Percentiles rank a stretch among this genome's conserved stretches.
Conservation (phyloP, 2,888 invertebrate species). For the Campoplex capitator region DNA sequence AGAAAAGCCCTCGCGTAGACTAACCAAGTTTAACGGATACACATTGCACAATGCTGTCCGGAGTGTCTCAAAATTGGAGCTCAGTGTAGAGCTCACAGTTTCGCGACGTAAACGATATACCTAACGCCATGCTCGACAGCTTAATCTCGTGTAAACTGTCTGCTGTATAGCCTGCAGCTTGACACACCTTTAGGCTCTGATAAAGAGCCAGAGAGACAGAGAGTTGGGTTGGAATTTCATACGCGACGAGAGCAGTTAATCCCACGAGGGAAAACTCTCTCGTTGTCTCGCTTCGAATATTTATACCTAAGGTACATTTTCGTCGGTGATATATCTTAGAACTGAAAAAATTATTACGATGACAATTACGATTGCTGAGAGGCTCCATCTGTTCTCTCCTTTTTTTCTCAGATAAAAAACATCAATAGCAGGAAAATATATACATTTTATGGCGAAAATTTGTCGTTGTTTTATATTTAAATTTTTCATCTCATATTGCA, state of each 20-base stretch:
- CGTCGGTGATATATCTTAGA: not conserved
- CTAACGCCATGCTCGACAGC: constrained; percentile 52
- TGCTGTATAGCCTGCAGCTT: constrained; percentile 35
- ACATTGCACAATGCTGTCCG: constrained; percentile 36
- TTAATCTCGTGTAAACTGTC: constrained; percentile 61
- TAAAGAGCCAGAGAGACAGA: constrained; percentile 34
- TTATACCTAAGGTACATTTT: constrained; percentile 33
- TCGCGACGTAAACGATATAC: constrained; percentile 54
- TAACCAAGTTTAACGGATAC: constrained; percentile 27
- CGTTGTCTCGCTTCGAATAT: constrained; percentile 34
- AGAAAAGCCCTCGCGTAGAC: constrained; percentile 7
- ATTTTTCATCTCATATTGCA: too few species aligned
- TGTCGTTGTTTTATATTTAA: not conserved
- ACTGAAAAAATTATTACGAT: not conserved
- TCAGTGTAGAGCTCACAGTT: constrained; percentile 32
- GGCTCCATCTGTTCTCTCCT: not conserved
- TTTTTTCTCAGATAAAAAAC: not conserved
- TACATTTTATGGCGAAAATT: not conserved
- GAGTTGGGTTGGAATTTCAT: constrained; percentile 60
- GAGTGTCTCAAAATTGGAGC: constrained; percentile 53
- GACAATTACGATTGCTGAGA: not conserved
- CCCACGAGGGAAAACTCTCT: constrained; percentile 37
- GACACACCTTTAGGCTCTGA: constrained; percentile 49
- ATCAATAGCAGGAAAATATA: not conserved
- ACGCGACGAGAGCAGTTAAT: constrained; percentile 30